Evolutionary conservation across 2,797 vertebrate genomes (phyloP), one percentile per base, ranked within the genome.

Genomic region (Nyctibius grandis): DNA sequence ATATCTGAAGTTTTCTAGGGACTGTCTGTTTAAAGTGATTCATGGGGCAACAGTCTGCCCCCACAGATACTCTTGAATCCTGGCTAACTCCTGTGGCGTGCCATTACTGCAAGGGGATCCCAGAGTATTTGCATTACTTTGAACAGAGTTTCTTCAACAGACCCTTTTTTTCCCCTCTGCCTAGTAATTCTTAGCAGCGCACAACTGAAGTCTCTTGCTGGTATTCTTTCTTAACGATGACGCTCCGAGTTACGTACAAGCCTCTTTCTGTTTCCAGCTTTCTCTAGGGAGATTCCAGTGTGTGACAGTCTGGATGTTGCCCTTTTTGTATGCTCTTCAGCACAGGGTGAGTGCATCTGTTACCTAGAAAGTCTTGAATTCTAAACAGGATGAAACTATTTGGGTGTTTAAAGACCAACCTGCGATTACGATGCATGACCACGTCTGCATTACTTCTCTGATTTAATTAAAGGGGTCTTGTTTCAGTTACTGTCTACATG

Each of bases 401-500:
- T 72, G 53, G 23, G 26, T 78, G 60, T 95, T 95, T 76, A 74
- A 93, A 95, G 91, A 97, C 69, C 53, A 70, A 5, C 20, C 77
- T 54, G 38, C 4, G 5, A 68, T 96, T 68, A 28, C 26, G 68
- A 85, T 91, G 93, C 79, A 81, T 82, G 93, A 90, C 78, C 25
- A 45, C 15, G 50, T 92, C 94, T 93, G 34, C 51, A 54, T 78
- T 95, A 53, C 70, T 83, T 85, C 72, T 88, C 79, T n/a, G 64
- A 68, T 93, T 50, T 79, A 61, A 93, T 89, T 72, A 80, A 83
- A 13, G 92, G 92, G 89, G 91, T 96, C 96, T 97, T 95, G 88
- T 96, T 97, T 97, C 93, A 95, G 85, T 96, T 96, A 40, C 92
- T 96, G 72, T 97, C 94, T 92, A 92, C 94, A 68, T 29, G 85